These are phyloP conservation scores for Gallinago stenura DNA, from an alignment of 2,797 vertebrate species.

Conservation along the genomic window DNA sequence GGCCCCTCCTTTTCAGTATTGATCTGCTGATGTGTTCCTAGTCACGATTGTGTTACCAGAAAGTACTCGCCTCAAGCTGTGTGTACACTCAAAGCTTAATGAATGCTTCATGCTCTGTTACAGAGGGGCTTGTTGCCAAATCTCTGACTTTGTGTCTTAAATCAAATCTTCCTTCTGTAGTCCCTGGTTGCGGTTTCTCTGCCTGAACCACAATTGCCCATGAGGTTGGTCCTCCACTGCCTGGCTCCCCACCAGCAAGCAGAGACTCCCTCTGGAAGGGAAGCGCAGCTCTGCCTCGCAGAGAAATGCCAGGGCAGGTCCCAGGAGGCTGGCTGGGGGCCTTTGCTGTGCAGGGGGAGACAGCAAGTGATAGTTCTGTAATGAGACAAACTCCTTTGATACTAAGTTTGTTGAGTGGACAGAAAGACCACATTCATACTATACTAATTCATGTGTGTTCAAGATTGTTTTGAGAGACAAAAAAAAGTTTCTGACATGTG, in stretches of 20 bases:
- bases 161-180: background rate
- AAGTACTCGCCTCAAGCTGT: background rate
- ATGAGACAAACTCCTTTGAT: background rate
- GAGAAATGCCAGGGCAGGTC: background rate
- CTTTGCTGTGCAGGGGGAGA: background rate
- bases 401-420: background rate
- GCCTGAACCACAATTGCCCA: background rate
- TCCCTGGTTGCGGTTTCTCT: background rate
- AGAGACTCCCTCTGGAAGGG: background rate
- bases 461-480: background rate
- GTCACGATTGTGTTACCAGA: background rate
- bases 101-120: background rate
- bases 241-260: background rate
- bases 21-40: background rate
- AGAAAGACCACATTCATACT: background rate
- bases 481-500: background rate
- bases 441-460: accelerated
- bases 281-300: accelerated
- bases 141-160: accelerated
- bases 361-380: background rate
- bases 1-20: background rate
- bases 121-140: background rate
- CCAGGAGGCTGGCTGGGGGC: background rate
- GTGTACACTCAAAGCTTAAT: background rate
- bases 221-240: background rate